These are phyloP conservation scores for Lithosia quadra DNA, from an alignment of 2,888 invertebrate genomes.

Conservation along the genomic window DNA sequence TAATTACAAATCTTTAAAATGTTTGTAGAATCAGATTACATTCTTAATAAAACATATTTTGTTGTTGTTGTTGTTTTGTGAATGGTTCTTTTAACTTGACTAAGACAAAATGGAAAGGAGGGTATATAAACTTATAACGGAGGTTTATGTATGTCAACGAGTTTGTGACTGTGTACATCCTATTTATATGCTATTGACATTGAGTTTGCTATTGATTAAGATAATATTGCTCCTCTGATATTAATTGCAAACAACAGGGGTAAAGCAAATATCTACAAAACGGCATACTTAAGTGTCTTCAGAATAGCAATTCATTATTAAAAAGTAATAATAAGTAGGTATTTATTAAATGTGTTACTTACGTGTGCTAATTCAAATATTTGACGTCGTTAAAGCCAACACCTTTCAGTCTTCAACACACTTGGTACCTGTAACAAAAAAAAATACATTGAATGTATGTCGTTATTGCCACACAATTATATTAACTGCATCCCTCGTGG, in stretches of 20 bases:
- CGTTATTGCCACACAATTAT: neutral
- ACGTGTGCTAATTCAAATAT: slow-evolving; percentile 36
- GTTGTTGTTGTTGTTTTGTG: neutral
- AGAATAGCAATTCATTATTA: neutral
- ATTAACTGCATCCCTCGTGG: neutral
- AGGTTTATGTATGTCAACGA: neutral
- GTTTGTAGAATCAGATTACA: neutral
- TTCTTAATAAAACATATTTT: neutral
- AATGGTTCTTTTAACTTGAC: neutral
- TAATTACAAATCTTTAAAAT: slow-evolving; percentile 18
- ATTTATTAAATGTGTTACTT: slow-evolving; percentile 37
- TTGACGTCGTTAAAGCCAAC: slow-evolving; percentile 28
- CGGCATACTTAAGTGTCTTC: neutral
- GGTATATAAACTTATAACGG: neutral
- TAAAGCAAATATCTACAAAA: too few species aligned
- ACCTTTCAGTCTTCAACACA: slow-evolving; percentile 58
- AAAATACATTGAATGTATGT: neutral
- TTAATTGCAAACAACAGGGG: too few species aligned
- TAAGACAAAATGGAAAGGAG: neutral
- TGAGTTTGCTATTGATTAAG: too few species aligned
- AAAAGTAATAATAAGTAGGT: too few species aligned
- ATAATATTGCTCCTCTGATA: too few species aligned
- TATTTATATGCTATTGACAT: too few species aligned
- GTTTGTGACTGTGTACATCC: too few species aligned
- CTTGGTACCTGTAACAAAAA: slow-evolving; percentile 52